phyloP scores from a whole-genome alignment of 2,888 invertebrate species.

The Lymantria dispar region DNA sequence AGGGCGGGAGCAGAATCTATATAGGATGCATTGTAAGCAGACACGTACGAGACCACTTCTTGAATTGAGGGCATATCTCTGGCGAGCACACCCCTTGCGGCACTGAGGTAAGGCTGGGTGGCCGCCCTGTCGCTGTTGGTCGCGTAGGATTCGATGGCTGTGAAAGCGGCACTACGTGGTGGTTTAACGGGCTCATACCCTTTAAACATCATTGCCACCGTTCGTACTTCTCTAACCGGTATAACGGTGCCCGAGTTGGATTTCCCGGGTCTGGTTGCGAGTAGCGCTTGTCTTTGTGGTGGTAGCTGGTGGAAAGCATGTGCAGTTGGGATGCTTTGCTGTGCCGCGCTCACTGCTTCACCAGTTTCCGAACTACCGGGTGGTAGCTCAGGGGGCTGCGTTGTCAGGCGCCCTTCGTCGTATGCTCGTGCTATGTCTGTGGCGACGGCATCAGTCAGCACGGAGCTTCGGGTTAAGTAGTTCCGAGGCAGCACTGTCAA shows the following conservation, averaged over 20 bases:
- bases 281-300: not conserved
- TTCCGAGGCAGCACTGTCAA: not conserved
- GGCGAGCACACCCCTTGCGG: not conserved
- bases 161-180: not conserved
- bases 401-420: not conserved
- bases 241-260: not conserved
- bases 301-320: not conserved
- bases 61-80: not conserved
- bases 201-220: not conserved
- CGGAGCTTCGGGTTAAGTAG: not conserved
- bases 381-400: not conserved
- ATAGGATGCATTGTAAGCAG: not conserved
- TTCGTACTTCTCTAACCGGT: not conserved
- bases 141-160: not conserved
- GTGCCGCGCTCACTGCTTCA: not conserved
- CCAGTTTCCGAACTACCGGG: not conserved
- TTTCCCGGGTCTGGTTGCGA: not conserved
- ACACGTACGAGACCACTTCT: not conserved
- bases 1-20: not conserved
- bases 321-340: not conserved
- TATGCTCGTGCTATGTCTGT: not conserved
- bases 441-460: not conserved
- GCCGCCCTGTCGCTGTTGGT: constrained; percentile 1
- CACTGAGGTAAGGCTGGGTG: not conserved
- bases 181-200: not conserved